A percentile compares a stretch with the other conserved stretches of the same genome.
Conservation (phyloP, 2,888 invertebrate genomes). For the Mesorhabditis belari region DNA sequence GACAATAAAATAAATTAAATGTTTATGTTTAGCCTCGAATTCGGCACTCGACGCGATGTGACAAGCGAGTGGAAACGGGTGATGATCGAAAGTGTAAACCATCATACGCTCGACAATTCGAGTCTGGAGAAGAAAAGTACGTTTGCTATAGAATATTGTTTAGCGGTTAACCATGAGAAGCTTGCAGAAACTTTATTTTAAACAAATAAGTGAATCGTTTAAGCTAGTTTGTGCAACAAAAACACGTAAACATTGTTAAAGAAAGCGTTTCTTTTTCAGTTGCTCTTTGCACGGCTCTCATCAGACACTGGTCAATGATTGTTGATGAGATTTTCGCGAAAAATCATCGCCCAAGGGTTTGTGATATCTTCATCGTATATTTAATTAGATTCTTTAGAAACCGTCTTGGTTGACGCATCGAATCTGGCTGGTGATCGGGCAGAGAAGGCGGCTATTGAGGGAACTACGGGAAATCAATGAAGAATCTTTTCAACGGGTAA, state of each 20-base stretch:
- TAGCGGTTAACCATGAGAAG: background rate
- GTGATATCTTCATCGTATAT: background rate
- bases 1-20: background rate
- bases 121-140: constrained; percentile 43
- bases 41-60: constrained; percentile 39
- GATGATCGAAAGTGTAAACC: constrained; percentile 36
- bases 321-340: constrained; percentile 39
- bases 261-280: constrained; percentile 23
- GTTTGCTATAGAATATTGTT: constrained; percentile 1
- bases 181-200: background rate
- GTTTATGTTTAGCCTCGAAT: constrained; percentile 35
- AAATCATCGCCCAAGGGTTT: constrained; percentile 21
- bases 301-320: constrained; percentile 48
- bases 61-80: constrained; percentile 44
- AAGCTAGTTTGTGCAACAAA: background rate
- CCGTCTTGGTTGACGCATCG: constrained; percentile 45
- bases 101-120: constrained; percentile 36
- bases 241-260: background rate
- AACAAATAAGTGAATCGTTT: background rate
- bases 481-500: background rate
- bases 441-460: constrained; percentile 38
- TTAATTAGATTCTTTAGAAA: constrained; percentile 13
- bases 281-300: constrained; percentile 47
- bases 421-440: constrained; percentile 39
- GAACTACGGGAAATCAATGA: constrained; percentile 10